Conservation (phyloP, 2,888 invertebrate genomes). For the Campopleginae sp. region DNA sequence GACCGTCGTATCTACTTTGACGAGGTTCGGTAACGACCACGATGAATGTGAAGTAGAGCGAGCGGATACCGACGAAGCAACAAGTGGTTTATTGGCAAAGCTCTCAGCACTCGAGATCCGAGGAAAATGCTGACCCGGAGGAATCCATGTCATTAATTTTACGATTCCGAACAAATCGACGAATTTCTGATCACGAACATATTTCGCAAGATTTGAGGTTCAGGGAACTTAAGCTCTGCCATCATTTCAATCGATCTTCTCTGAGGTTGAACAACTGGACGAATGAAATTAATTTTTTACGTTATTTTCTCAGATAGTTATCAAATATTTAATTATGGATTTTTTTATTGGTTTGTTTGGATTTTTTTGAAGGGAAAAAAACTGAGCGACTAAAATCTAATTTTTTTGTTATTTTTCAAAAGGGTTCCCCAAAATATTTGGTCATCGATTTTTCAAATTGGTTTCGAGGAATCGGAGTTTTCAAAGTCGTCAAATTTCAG, state of each 20-base stretch:
- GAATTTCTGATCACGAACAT: slow-evolving; percentile 5
- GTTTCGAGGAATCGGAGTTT: background rate
- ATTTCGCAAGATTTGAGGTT: slow-evolving; percentile 1
- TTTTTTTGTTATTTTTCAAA: too few species aligned
- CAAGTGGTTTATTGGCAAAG: slow-evolving; percentile 59
- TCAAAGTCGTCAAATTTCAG: background rate
- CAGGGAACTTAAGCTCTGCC: slow-evolving; percentile 20
- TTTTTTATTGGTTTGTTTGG: too few species aligned
- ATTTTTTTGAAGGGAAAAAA: too few species aligned
- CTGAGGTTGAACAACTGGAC: background rate
- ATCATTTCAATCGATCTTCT: background rate
- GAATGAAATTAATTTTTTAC: background rate
- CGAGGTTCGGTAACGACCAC: background rate
- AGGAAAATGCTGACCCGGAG: slow-evolving; percentile 14
- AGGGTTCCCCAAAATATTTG: background rate
- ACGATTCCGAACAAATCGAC: background rate
- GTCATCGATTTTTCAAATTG: background rate
- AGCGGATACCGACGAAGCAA: slow-evolving; percentile 36
- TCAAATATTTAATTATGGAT: too few species aligned
- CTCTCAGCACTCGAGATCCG: slow-evolving; percentile 4
- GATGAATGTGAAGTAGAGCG: slow-evolving; percentile 12
- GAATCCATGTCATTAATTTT: slow-evolving; percentile 32
- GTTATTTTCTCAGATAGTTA: background rate
- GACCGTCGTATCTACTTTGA: slow-evolving; percentile 39
- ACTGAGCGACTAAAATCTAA: too few species aligned